Evolutionary conservation across 1,140 invertebrate genomes (phyloP).

Genomic region (Drosophila arizonae): DNA sequence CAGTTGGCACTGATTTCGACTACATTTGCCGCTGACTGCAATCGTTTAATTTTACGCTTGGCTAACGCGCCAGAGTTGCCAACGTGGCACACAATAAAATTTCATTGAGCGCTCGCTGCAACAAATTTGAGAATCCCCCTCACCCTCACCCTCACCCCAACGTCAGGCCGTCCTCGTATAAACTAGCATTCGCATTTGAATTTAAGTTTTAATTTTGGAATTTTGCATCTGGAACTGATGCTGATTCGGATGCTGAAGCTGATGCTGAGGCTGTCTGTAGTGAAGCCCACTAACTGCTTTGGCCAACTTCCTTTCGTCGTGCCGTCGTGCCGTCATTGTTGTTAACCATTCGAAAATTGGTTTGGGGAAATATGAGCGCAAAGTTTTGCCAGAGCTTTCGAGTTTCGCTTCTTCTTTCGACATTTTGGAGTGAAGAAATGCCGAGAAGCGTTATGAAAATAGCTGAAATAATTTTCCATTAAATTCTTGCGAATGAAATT

Average conservation of each 20-base stretch:
- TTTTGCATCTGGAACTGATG: constrained; percentile 12
- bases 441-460: constrained; percentile 68
- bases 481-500: constrained; percentile 74
- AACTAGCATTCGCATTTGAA: constrained; percentile 16
- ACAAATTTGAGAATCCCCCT: constrained; percentile 26
- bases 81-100: constrained; percentile 66
- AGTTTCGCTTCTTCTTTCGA: neutral
- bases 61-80: constrained; percentile 36
- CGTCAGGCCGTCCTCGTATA: neutral
- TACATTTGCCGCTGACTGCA: constrained; percentile 48
- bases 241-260: neutral
- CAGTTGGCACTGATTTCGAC: constrained; percentile 53
- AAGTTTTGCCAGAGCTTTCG: constrained; percentile 12
- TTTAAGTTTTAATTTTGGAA: constrained; percentile 37
- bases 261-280: constrained; percentile 3
- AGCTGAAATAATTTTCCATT: constrained; percentile 75
- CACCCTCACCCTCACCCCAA: neutral
- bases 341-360: constrained; percentile 23
- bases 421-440: constrained; percentile 41
- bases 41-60: constrained; percentile 72
- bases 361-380: constrained; percentile 7
- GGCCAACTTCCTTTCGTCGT: neutral
- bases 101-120: constrained; percentile 54
- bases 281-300: neutral
- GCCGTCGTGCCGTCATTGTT: constrained; percentile 6